Evolutionary conservation across 2,797 vertebrate species (phyloP), one percentile per base, ranked within the genome.

Genomic region (Sphaeramia orbicularis): DNA sequence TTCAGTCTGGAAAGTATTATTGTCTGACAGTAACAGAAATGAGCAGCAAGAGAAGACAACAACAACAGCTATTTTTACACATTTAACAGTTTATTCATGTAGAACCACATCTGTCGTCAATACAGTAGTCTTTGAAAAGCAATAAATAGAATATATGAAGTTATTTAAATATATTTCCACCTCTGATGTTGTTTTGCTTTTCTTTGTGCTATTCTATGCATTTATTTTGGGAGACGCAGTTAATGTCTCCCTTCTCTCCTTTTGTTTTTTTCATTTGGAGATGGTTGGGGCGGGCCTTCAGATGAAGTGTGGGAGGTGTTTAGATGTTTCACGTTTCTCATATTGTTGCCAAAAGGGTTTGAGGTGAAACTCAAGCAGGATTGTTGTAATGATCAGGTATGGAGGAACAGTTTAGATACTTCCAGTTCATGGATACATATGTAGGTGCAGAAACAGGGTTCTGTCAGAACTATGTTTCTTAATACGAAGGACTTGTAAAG

Each of bases 271-370:
- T 45, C 18, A 44, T 76, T 68, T 85, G 66, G 79, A 81, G 62
- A 87, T 71, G 68, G 40, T 77, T 19, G 59, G 74, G 81, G 85
- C 71, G 27, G 65, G 36, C 37, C 68, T 16, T 32, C 13, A 15
- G 71, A 71, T 41, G 54, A 71, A 82, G 74, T 60, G 76, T 78
- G 79, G 87, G 89, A 74, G 88, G 88, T 4, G 69, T 80, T 79
- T 53, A 53, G 55, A 65, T 14, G 13, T 62, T 70, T 62, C 53
- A 78, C 1, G 42, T 84, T 83, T 88, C 64, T 78, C 64, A 55
- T 62, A 67, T 72, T 81, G 75, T 71, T 84, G 75, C 79, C 75
- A 90, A 59, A 75, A 57, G 56, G 51, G 18, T 50, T 59, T 41
- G 50, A 69, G 70, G 55, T 74, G 56, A 81, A 76, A 76, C 35